Evolutionary conservation across 2,113 vertebrate genomes (phyloP), one percentile per base, ranked within the genome.

Genomic region (Ophthalmolycus amberensis): DNA sequence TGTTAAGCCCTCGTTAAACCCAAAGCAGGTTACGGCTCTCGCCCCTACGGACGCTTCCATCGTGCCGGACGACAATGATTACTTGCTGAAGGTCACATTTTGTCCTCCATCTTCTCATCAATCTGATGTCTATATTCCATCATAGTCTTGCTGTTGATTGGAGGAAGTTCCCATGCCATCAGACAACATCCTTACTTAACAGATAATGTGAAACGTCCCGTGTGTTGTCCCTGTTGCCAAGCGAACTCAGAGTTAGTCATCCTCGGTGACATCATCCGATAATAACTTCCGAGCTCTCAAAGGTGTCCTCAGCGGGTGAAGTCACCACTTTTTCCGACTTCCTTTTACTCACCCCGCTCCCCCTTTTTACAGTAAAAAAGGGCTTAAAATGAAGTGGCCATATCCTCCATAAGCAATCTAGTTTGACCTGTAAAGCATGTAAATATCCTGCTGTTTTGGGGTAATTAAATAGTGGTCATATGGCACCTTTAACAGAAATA

Each of bases 311-410:
- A 72, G 78, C 4, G 2, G 70, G 72, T 93, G 88, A 93, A 84
- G 89, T 91, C 91, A 92, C 81, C 84, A 8, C 52, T 40, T 77
- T 85, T 76, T 75, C 69, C n/a, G 40, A 80, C 65, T 75, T 77
- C 22, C 9, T 64, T 29, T 73, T 40, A 82, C 65, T 87, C 65
- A 75, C 54, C 64, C 60, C 34, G 9, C 34, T 72, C 50, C 20
- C 29, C 40, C 25, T 32, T 32, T 18, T 3, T 1, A 14, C n/a
- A 50, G 67, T 12, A 52, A 6, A 80, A 32, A 4, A 27, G 20
- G 6, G 6, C 29, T 4, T 2, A 10, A 22, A 79, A 44, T 5
- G 4, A 46, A 38, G 50, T 16, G 2, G 10, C 2, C 44, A 52
- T 9, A 59, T 34, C 25, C 4, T 66, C 6, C 48, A 66, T 42